Conservation (phyloP, 2,888 invertebrate species). For the Minunthozetes semirufus region DNA sequence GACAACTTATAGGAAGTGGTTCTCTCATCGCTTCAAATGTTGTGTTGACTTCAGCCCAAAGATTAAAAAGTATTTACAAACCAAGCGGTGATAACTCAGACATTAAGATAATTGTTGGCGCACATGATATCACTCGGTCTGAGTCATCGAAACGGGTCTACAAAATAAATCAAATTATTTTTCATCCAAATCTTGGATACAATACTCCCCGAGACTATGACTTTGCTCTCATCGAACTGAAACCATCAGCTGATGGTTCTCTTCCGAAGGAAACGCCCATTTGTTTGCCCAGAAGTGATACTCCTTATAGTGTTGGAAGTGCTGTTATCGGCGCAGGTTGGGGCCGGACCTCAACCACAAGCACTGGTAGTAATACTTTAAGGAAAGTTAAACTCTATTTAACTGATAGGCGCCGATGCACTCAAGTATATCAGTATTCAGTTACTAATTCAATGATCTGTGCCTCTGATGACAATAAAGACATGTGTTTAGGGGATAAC, state of each 20-base stretch:
- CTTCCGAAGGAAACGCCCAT: conserved; percentile 3
- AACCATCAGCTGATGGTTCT: neutral
- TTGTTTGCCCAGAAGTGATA: conserved; percentile 24
- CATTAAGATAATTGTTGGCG: conserved; percentile 20
- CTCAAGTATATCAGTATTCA: neutral
- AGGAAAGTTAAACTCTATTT: conserved; percentile 15
- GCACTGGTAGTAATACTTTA: conserved; percentile 8
- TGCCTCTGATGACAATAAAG: conserved; percentile 16
- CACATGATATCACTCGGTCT: conserved; percentile 17
- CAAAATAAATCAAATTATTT: conserved; percentile 4
- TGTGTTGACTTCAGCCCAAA: conserved; percentile 28
- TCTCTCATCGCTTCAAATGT: conserved; percentile 15
- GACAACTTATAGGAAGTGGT: conserved; percentile 24
- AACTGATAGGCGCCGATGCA: neutral
- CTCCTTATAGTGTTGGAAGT: neutral
- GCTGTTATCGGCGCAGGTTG: conserved; percentile 15
- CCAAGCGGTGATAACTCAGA: neutral
- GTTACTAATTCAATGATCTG: conserved; percentile 21
- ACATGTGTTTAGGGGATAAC: conserved; percentile 24
- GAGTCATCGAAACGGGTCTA: neutral
- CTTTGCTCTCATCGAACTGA: conserved; percentile 23
- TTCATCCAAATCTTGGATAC: conserved; percentile 11
- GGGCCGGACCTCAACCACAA: conserved; percentile 25
- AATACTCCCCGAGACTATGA: conserved; percentile 20
- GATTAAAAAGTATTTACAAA: neutral